phyloP scores from a whole-genome alignment of 2,113 vertebrate species.

The Urocitellus parryii region DNA sequence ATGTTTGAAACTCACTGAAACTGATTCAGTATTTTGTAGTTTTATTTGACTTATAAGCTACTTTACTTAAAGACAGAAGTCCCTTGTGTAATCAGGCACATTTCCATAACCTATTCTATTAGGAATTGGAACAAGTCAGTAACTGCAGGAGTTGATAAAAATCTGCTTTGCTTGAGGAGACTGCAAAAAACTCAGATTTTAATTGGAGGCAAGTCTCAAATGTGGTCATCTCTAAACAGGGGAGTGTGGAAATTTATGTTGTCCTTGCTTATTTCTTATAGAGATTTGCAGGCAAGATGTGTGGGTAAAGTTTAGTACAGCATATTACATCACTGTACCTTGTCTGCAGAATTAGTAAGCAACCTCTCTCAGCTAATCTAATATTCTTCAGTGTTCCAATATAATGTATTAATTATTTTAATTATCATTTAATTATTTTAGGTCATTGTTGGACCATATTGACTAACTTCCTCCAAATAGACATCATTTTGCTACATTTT shows the following conservation, averaged over 20 bases:
- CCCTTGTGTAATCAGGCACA: not conserved
- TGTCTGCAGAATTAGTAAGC: conserved; percentile 22
- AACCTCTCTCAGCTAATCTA: conserved; percentile 68
- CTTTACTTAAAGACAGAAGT: conserved; percentile 15
- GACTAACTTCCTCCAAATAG: not conserved
- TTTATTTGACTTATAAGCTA: not conserved
- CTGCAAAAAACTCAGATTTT: not conserved
- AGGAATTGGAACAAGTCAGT: not conserved
- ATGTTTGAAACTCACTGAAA: not conserved
- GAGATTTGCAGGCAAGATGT: conserved; percentile 55
- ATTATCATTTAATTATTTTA: not conserved
- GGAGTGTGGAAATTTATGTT: conserved; percentile 31
- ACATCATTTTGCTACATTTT: not conserved
- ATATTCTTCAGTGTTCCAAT: conserved; percentile 34
- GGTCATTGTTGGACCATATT: not conserved
- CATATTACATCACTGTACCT: conserved; percentile 53
- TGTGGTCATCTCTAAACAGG: not conserved
- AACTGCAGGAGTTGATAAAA: not conserved
- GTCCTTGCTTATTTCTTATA: conserved; percentile 60
- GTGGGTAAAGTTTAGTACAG: conserved; percentile 69
- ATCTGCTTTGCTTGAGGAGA: conserved; percentile 27
- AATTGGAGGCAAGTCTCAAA: not conserved
- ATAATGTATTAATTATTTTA: not conserved
- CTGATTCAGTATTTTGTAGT: not conserved
- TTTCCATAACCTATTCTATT: not conserved